Conservation (phyloP, 2,113 vertebrate genomes). For the Alces alces region DNA sequence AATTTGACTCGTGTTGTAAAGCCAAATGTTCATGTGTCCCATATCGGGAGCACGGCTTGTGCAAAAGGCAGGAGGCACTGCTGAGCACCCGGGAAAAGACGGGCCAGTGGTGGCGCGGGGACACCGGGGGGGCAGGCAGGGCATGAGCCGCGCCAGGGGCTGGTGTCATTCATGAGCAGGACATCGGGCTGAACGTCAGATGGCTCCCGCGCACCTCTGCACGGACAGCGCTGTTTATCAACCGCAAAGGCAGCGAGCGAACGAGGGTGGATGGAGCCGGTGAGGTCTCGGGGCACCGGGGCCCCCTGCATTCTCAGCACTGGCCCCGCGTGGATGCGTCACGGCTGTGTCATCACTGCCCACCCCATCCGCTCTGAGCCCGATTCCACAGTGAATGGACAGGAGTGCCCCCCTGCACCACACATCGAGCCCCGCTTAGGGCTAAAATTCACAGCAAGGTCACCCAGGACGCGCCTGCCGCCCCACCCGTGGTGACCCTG, state of each 20-base stretch:
- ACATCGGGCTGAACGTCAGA: rapidly evolving
- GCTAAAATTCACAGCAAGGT: rapidly evolving
- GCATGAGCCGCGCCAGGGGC: rapidly evolving
- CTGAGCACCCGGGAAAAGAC: rapidly evolving
- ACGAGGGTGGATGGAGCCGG: rapidly evolving
- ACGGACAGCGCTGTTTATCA: background rate
- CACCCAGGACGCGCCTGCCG: rapidly evolving
- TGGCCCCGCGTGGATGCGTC: rapidly evolving
- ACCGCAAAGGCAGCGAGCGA: rapidly evolving
- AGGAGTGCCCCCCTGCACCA: rapidly evolving
- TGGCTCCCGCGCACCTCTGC: rapidly evolving
- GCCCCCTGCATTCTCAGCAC: rapidly evolving
- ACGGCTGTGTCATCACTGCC: background rate
- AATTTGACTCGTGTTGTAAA: background rate
- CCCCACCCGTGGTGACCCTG: rapidly evolving
- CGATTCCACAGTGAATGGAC: background rate
- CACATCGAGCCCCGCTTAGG: rapidly evolving
- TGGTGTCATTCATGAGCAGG: rapidly evolving
- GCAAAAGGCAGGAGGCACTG: background rate
- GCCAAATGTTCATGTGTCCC: background rate
- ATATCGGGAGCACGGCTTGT: rapidly evolving
- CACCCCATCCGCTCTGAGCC: rapidly evolving
- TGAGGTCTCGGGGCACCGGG: no score
- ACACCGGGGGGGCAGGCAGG: rapidly evolving
- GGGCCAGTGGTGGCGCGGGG: rapidly evolving